A percentile compares a stretch with the other conserved stretches of the same genome.
phyloP scores from a whole-genome alignment of 2,113 vertebrate species.

The Mystacornis crossleyi region DNA sequence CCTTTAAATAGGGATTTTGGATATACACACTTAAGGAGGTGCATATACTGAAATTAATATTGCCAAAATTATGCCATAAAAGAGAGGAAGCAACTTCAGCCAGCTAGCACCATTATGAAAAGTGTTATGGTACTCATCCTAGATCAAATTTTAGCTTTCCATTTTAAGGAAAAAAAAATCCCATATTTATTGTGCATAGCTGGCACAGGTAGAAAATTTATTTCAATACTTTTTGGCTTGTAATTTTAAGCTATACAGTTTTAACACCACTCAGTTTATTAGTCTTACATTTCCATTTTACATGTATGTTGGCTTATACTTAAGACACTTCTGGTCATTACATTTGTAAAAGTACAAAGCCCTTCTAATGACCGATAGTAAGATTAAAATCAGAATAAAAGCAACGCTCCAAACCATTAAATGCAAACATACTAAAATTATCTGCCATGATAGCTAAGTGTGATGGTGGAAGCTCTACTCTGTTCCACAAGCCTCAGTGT shows the following conservation, averaged over 20 bases:
- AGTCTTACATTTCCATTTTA: neutral
- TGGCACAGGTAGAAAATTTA: neutral
- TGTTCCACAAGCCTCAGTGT: neutral
- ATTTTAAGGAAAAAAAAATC: neutral
- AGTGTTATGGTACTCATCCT: neutral
- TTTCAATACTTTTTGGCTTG: neutral
- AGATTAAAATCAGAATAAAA: neutral
- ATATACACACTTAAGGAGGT: neutral
- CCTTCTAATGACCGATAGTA: neutral
- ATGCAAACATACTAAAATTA: neutral
- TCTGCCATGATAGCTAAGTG: neutral
- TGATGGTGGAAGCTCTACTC: neutral
- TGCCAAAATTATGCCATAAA: neutral
- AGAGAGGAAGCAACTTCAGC: neutral
- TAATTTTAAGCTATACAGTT: neutral
- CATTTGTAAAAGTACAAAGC: neutral
- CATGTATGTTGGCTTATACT: neutral
- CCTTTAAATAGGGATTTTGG: neutral
- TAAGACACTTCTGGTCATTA: neutral
- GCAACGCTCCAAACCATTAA: fast-evolving
- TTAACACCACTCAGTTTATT: neutral
- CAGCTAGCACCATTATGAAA: neutral
- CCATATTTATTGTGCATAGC: neutral
- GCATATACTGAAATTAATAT: neutral
- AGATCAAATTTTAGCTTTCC: neutral